Conservation (phyloP, 1,140 invertebrate species). For the Zaprionus capensis region DNA sequence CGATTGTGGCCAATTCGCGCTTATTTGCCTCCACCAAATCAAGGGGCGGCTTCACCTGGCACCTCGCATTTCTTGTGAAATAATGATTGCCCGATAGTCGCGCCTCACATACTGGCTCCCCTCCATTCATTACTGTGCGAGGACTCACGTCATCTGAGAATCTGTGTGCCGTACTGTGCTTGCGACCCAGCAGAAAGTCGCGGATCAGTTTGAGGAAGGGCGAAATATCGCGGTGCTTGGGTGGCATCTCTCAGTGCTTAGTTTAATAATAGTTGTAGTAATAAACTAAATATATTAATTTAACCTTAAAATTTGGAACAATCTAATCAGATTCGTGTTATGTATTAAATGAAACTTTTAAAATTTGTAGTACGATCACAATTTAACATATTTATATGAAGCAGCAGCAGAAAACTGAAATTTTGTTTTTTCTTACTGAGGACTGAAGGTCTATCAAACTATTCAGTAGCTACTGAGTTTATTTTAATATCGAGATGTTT, state of each 20-base stretch:
- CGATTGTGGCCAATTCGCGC: neutral
- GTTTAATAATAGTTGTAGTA: neutral
- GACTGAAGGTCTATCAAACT: neutral
- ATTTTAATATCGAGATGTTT: neutral
- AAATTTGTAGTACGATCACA: neutral
- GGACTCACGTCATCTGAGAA: conserved; percentile 41
- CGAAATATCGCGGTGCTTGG: conserved; percentile 60
- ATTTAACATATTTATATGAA: neutral
- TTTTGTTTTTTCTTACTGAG: neutral
- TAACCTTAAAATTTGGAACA: neutral
- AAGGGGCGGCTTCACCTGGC: conserved; percentile 32
- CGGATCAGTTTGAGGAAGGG: conserved; percentile 52
- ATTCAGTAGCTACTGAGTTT: neutral
- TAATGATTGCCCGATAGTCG: conserved; percentile 40
- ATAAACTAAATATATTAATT: too few species aligned
- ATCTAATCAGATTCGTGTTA: neutral
- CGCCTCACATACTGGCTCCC: neutral
- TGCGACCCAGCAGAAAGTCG: conserved; percentile 62
- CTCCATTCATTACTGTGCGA: neutral
- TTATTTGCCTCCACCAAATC: conserved; percentile 46
- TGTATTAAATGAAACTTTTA: neutral
- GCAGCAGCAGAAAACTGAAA: neutral
- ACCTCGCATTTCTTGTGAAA: conserved; percentile 46
- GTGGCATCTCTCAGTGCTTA: conserved; percentile 23
- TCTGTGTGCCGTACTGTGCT: conserved; percentile 42